A percentile compares a stretch with the other conserved stretches of the same genome.
Evolutionary conservation across 1,140 invertebrate genomes (phyloP).

Genomic region (Antheraea mylitta): DNA sequence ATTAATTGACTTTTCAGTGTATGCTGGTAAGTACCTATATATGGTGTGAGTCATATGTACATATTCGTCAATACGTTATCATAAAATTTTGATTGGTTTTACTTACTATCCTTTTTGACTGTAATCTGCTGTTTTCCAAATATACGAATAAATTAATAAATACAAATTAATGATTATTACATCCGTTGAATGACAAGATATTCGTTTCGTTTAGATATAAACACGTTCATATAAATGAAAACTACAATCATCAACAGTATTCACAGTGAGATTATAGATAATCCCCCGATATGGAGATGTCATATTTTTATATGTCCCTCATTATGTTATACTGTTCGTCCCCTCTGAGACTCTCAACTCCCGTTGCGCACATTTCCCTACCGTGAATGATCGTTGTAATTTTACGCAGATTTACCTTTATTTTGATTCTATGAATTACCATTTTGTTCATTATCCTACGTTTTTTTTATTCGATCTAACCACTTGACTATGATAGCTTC

Average conservation of each 20-base stretch:
- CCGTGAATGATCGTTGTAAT: background rate
- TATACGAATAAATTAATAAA: no score
- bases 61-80: no score
- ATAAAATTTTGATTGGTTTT: no score
- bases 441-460: background rate
- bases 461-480: background rate
- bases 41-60: no score
- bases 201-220: no score
- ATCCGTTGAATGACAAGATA: no score
- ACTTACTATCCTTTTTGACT: no score
- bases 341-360: background rate
- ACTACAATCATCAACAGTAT: background rate
- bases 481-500: no score
- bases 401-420: background rate
- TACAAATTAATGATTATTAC: no score
- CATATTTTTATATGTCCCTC: slow-evolving; percentile 41
- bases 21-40: no score
- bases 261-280: background rate
- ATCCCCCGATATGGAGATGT: slow-evolving; percentile 49
- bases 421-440: background rate
- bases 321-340: background rate
- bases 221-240: background rate
- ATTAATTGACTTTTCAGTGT: no score
- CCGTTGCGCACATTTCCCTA: background rate
- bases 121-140: no score